Base-by-base conservation (phyloP, 2,113 vertebrate species). In the Meles meles region DNA sequence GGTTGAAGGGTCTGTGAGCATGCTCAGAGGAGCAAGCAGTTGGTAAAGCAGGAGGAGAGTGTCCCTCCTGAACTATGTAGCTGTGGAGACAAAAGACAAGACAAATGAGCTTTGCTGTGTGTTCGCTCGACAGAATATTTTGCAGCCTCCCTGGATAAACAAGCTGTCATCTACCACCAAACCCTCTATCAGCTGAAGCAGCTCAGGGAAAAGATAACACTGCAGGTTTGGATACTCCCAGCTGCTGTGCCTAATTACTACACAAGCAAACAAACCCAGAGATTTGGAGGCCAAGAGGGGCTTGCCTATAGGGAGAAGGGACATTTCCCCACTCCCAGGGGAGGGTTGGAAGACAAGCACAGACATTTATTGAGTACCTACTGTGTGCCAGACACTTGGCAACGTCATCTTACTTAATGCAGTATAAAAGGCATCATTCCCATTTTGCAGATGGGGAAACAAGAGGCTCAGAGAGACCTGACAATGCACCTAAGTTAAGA, bases 231-330 rank as follows among this genome's bases (percentile, higher is more conserved):
- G 97, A 94, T 44, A 77, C 21, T 65, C 98, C 98, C 97, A 96
- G 97, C 98, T 98, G 98, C 97, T 88, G 20, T 95, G 97, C 94
- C 97, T 98, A 98, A 99, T 98, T 97, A 94, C 49, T 77, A 94
- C 82, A 97, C 89, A 97, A 96, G 97, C 96, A 97, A 98, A 98
- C 94, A 98, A 98, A 97, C 47, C 96, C 90, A 97, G 98, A 97
- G 96, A 98, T 94, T 90, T 97, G 95, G 93, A 95, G 94, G 95
- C 91, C 97, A 96, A 97, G 90, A 92, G 92, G 81, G 81, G 94
- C 29, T 90, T 96, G 87, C 94, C 72, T 76, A 80, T 34, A 6
- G 34, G 67, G 55, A 90, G 37, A 34, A 44, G 4, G 44, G 25
- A 69, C 47, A 20, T 20, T 57, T 90, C 20, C 81, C 69, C 6